Evolutionary conservation across 1,140 invertebrate species (phyloP).

Genomic region (Dermatophagoides farinae): DNA sequence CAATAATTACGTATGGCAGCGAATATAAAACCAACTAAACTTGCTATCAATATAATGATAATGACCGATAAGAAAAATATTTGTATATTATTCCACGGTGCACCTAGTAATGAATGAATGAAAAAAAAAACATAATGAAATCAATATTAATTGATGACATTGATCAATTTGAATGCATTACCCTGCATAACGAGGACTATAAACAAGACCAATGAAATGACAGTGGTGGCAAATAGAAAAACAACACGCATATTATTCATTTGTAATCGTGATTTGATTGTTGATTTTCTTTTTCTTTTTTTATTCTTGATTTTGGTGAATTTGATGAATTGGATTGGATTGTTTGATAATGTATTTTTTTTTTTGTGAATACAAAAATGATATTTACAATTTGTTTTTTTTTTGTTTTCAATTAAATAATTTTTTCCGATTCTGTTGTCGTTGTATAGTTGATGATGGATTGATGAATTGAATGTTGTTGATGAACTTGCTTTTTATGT

Average conservation of each 20-base stretch:
- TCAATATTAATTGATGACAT: background rate
- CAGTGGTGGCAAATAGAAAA: background rate
- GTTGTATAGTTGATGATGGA: too few relatives aligned
- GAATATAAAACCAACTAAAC: constrained; percentile 7
- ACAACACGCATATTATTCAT: background rate
- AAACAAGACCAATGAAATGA: background rate
- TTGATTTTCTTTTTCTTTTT: too few relatives aligned
- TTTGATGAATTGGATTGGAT: too few relatives aligned
- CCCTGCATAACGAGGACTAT: background rate
- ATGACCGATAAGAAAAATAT: background rate
- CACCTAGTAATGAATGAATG: background rate
- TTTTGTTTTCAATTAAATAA: too few relatives aligned
- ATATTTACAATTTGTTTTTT: too few relatives aligned
- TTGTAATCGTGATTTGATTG: too few relatives aligned
- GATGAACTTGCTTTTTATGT: too few relatives aligned
- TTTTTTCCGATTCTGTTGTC: too few relatives aligned
- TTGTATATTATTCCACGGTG: constrained; percentile 3
- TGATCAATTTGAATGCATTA: background rate
- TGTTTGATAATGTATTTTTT: too few relatives aligned
- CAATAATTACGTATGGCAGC: constrained; percentile 1
- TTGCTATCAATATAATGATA: background rate
- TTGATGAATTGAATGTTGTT: too few relatives aligned
- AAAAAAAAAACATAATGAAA: background rate
- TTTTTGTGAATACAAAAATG: too few relatives aligned
- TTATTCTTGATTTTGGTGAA: too few relatives aligned